Evolutionary conservation across 2,113 vertebrate species (phyloP).

Genomic region (Chlamydotis undulata): DNA sequence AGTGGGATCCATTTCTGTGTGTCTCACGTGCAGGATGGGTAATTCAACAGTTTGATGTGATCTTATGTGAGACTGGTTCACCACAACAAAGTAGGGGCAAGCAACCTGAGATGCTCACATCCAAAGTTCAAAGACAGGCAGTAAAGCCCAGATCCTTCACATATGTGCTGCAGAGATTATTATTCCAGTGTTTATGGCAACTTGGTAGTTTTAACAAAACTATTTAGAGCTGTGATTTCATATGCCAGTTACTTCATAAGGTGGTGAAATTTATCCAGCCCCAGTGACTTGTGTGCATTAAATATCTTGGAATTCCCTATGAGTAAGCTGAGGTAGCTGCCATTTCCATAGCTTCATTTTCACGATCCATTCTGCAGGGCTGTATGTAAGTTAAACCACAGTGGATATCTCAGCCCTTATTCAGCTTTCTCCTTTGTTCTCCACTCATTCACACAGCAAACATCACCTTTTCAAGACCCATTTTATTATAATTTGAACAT

Average conservation of each 20-base stretch:
- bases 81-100: neutral
- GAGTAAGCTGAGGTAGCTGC: neutral
- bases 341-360: neutral
- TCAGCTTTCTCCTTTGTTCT: neutral
- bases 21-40: fast-evolving
- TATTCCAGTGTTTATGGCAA: neutral
- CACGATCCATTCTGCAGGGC: neutral
- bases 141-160: neutral
- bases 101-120: neutral
- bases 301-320: neutral
- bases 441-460: neutral
- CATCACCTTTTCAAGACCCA: neutral
- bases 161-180: neutral
- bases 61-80: neutral
- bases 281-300: neutral
- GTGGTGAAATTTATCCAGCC: neutral
- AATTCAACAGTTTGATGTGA: neutral
- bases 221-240: neutral
- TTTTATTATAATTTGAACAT: neutral
- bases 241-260: neutral
- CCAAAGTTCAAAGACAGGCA: neutral
- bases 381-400: neutral
- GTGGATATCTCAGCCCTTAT: neutral
- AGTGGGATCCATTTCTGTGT: fast-evolving
- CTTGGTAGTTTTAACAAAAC: neutral